Conservation (phyloP, 1,140 invertebrate genomes). For the Macrobrachium rosenbergii region DNA sequence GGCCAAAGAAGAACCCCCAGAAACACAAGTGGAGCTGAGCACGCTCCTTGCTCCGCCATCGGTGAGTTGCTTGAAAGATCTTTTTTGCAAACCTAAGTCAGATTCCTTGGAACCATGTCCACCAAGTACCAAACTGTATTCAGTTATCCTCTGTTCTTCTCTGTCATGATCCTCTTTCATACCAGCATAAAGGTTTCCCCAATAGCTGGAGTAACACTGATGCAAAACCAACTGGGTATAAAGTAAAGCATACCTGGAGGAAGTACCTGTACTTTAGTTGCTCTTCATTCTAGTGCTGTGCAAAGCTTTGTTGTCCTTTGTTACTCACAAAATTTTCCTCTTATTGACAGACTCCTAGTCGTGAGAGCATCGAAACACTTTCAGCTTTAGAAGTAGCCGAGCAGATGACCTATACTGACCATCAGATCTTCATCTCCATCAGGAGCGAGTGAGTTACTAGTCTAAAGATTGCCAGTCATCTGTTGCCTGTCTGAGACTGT, state of each 20-base stretch:
- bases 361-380: conserved; percentile 87
- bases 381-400: conserved; percentile 94
- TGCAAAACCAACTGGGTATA: no score
- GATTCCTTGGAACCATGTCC: no score
- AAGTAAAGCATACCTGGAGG: no score
- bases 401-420: conserved; percentile 93
- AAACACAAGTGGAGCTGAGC: conserved; percentile 79
- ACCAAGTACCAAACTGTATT: no score
- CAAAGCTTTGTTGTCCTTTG: not conserved
- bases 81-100: not conserved
- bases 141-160: not conserved
- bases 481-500: not conserved
- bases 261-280: no score
- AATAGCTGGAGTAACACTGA: no score
- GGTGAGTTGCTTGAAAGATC: conserved; percentile 74
- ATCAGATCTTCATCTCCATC: conserved; percentile 92
- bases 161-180: no score
- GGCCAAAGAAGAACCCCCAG: conserved; percentile 79
- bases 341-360: conserved; percentile 77
- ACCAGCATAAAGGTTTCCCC: no score
- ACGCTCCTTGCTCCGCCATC: conserved; percentile 80
- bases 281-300: not conserved
- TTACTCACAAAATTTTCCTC: not conserved
- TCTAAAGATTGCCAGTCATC: not conserved
- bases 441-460: conserved; percentile 85